phyloP scores from a whole-genome alignment of 2,797 vertebrate species.

The Muraenolepis orangiensis region DNA sequence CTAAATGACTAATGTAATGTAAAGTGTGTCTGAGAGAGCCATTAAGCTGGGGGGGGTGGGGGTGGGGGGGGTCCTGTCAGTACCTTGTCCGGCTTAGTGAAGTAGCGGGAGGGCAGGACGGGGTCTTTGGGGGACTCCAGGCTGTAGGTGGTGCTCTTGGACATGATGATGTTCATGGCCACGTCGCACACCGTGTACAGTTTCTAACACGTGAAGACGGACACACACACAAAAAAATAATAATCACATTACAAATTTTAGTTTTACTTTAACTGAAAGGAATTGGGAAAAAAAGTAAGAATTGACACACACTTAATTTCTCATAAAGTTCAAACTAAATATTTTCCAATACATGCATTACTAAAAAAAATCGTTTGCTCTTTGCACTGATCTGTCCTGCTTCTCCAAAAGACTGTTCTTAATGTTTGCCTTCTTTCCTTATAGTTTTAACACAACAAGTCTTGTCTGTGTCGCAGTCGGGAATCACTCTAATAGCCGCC shows the following conservation, averaged over 20 bases:
- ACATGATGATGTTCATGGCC: constrained; percentile 98
- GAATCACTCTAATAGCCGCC: no score
- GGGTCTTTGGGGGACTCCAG: constrained; percentile 99
- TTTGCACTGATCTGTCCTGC: background rate
- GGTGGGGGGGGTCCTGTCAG: background rate
- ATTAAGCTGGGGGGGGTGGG: background rate
- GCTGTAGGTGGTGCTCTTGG: constrained; percentile 98
- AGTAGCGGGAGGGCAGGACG: constrained; percentile 90
- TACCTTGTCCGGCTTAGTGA: constrained; percentile 98
- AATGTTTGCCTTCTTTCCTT: background rate
- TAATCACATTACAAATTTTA: no score
- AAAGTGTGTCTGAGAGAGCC: background rate
- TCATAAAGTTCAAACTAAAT: no score
- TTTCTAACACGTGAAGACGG: constrained; percentile 73
- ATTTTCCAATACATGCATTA: background rate
- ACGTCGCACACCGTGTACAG: constrained; percentile 98
- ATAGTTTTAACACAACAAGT: no score
- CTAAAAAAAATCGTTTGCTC: background rate
- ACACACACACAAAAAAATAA: background rate
- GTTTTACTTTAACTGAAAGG: no score
- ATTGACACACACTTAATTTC: no score
- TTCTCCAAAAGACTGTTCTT: no score
- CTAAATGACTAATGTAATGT: background rate
- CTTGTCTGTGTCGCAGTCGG: background rate
- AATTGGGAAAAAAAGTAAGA: no score